Evolutionary conservation across 2,888 invertebrate species (phyloP).

Genomic region (Dorcus hopei): DNA sequence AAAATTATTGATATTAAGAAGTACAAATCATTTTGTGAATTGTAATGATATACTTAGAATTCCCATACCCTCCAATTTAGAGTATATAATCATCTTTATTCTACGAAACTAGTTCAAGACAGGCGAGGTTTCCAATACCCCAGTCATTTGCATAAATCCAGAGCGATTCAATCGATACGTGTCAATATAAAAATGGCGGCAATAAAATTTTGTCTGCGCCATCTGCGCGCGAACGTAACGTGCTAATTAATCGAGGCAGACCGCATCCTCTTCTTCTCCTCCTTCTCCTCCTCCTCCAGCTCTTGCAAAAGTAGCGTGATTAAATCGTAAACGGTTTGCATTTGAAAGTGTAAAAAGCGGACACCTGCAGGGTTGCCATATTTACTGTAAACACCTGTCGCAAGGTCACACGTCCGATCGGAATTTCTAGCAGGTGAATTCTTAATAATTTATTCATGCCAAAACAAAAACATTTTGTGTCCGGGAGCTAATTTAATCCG

Average conservation of each 20-base stretch:
- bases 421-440: slow-evolving; percentile 39
- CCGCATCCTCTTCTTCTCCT: slow-evolving; percentile 15
- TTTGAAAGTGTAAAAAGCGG: slow-evolving; percentile 32
- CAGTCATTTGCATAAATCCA: slow-evolving; percentile 1
- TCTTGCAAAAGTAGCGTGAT: slow-evolving; percentile 26
- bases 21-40: too few relatives aligned
- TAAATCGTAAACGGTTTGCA: slow-evolving; percentile 29
- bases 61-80: too few relatives aligned
- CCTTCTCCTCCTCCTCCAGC: slow-evolving; percentile 12
- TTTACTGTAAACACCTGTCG: slow-evolving; percentile 33
- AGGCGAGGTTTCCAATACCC: too few relatives aligned
- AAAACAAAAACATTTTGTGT: slow-evolving; percentile 1
- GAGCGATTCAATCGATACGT: background rate
- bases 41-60: too few relatives aligned
- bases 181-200: background rate
- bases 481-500: slow-evolving; percentile 3
- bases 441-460: slow-evolving; percentile 6
- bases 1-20: too few relatives aligned
- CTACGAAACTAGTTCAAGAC: too few relatives aligned
- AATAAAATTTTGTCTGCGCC: background rate
- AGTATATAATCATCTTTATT: too few relatives aligned
- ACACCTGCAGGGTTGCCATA: slow-evolving; percentile 32
- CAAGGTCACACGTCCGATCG: slow-evolving; percentile 38
- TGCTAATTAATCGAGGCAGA: slow-evolving; percentile 26
- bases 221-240: slow-evolving; percentile 5